These are phyloP conservation scores for Polypedilum vanderplanki DNA, from an alignment of 1,140 invertebrate species.

Conservation along the genomic window DNA sequence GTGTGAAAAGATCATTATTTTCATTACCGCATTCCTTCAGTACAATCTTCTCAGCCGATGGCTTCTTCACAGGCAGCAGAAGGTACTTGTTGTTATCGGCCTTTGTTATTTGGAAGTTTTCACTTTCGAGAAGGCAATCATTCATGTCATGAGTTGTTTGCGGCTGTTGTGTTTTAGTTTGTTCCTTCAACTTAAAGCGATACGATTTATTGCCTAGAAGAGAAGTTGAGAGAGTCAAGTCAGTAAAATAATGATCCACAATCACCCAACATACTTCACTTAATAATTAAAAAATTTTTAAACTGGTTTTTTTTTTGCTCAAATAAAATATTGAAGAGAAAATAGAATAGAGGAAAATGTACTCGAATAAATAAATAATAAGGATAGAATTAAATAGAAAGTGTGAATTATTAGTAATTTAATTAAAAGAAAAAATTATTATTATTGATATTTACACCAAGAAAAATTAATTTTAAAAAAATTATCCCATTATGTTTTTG, in stretches of 20 bases:
- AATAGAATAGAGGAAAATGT: background rate
- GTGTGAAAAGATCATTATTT: background rate
- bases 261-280: slow-evolving; percentile 4
- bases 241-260: background rate
- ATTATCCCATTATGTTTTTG: too few species aligned
- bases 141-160: slow-evolving; percentile 41
- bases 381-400: background rate
- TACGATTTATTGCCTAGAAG: background rate
- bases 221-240: slow-evolving; percentile 26
- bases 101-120: slow-evolving; percentile 40
- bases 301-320: background rate
- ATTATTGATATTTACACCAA: slow-evolving; percentile 7
- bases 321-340: background rate
- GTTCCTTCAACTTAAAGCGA: slow-evolving; percentile 33
- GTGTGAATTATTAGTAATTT: background rate
- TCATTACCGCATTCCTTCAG: slow-evolving; percentile 24
- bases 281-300: background rate
- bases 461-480: background rate
- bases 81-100: slow-evolving; percentile 25
- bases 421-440: background rate
- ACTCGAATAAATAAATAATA: slow-evolving; percentile 13
- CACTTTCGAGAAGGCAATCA: slow-evolving; percentile 42
- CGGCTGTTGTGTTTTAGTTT: slow-evolving; percentile 38
- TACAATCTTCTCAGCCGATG: background rate
- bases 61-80: slow-evolving; percentile 16